phyloP scores from a whole-genome alignment of 1,140 invertebrate genomes.

The Bombus sibiricus region DNA sequence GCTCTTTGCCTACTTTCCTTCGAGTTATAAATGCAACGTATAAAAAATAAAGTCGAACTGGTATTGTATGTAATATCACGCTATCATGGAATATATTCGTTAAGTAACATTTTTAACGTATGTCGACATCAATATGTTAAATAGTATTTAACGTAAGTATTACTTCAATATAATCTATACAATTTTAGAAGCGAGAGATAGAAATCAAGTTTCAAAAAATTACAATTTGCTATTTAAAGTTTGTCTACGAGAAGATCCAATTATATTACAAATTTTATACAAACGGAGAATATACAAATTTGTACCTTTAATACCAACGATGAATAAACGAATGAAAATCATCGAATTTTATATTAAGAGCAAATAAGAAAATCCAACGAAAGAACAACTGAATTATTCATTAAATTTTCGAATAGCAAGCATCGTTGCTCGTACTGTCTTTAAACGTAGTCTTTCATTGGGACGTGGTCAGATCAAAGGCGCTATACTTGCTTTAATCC shows the following conservation, averaged over 20 bases:
- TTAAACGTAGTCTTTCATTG: neutral
- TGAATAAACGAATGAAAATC: neutral
- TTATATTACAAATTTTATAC: slow-evolving; percentile 3
- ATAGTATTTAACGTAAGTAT: neutral
- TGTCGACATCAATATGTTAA: neutral
- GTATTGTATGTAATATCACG: slow-evolving; percentile 37
- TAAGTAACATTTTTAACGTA: neutral
- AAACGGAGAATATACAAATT: neutral
- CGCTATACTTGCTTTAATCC: neutral
- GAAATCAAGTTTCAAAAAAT: neutral
- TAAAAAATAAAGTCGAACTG: slow-evolving; percentile 68
- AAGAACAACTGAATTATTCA: neutral
- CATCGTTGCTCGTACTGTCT: neutral
- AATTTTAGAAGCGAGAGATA: neutral
- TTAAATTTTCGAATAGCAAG: neutral
- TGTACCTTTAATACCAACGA: neutral
- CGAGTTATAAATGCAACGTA: slow-evolving; percentile 60
- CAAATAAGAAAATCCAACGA: neutral
- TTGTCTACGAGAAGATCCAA: neutral
- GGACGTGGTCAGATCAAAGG: neutral
- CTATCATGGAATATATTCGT: neutral
- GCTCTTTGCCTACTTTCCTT: slow-evolving; percentile 9
- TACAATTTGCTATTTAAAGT: neutral
- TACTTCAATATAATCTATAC: neutral
- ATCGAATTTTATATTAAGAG: neutral